phyloP scores from a whole-genome alignment of 2,888 invertebrate species.

The Diaprepes abbreviatus region DNA sequence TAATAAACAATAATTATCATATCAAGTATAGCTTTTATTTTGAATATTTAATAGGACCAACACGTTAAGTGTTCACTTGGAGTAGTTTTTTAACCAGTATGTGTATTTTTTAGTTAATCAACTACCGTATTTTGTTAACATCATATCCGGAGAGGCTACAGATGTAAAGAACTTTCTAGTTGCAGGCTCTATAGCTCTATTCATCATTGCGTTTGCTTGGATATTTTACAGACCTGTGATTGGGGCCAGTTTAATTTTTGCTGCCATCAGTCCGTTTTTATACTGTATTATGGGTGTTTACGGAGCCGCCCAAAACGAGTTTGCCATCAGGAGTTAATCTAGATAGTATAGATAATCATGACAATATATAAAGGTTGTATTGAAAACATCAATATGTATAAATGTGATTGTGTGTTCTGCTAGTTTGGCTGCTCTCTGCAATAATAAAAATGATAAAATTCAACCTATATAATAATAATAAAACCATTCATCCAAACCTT shows the following conservation, averaged over 20 bases:
- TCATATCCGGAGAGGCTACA: constrained; percentile 65
- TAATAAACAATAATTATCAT: no score
- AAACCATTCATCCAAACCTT: no score
- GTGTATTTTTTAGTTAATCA: constrained; percentile 60
- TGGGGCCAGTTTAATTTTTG: constrained; percentile 69
- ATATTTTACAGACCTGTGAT: constrained; percentile 70
- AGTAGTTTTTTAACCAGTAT: no score
- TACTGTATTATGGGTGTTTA: constrained; percentile 67
- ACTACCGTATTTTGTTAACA: constrained; percentile 57
- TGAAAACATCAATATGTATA: background rate
- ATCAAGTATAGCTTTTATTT: no score
- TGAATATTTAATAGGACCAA: no score
- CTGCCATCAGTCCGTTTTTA: constrained; percentile 70
- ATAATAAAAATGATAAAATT: no score
- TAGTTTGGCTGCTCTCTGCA: no score
- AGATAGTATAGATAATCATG: no score
- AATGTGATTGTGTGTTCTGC: background rate
- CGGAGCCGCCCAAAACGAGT: constrained; percentile 56
- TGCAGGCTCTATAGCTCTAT: constrained; percentile 69
- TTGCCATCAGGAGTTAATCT: background rate
- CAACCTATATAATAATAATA: no score
- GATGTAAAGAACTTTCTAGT: constrained; percentile 68
- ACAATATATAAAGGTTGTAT: background rate
- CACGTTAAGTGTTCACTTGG: no score
- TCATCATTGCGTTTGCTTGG: constrained; percentile 71